phyloP scores from a whole-genome alignment of 2,797 vertebrate species.

The Mastacembelus armatus region DNA sequence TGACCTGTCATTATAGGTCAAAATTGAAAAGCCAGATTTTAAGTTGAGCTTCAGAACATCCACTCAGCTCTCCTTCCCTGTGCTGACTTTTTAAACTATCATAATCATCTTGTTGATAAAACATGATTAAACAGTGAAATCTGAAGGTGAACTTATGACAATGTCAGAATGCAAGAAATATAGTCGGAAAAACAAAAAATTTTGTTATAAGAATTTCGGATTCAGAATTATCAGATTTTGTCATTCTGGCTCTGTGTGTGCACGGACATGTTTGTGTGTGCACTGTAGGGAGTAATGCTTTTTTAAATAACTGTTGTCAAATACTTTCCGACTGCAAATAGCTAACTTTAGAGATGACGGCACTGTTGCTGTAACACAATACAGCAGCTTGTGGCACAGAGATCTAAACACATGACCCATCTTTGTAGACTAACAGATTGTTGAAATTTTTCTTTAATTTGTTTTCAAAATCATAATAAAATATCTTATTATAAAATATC shows the following conservation, averaged over 20 bases:
- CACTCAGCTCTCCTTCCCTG: not conserved
- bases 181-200: not conserved
- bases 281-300: not conserved
- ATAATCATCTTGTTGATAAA: too few relatives aligned
- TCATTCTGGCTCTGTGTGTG: slow-evolving; percentile 4
- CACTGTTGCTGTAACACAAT: not conserved
- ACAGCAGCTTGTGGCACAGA: not conserved
- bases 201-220: too few relatives aligned
- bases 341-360: slow-evolving; percentile 22
- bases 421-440: not conserved
- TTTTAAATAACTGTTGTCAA: slow-evolving; percentile 1
- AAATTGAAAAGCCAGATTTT: not conserved
- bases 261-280: not conserved
- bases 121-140: not conserved
- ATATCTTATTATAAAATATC: too few relatives aligned
- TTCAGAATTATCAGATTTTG: too few relatives aligned
- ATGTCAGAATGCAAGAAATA: slow-evolving; percentile 1
- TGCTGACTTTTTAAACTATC: not conserved
- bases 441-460: not conserved
- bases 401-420: not conserved
- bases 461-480: not conserved
- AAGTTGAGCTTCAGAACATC: too few relatives aligned
- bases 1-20: not conserved
- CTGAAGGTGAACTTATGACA: too few relatives aligned
- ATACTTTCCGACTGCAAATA: slow-evolving; percentile 13